A percentile compares a stretch with the other conserved stretches of the same genome.
Conservation (phyloP, 2,888 invertebrate species). For the Scelioninae gen. 1 region DNA sequence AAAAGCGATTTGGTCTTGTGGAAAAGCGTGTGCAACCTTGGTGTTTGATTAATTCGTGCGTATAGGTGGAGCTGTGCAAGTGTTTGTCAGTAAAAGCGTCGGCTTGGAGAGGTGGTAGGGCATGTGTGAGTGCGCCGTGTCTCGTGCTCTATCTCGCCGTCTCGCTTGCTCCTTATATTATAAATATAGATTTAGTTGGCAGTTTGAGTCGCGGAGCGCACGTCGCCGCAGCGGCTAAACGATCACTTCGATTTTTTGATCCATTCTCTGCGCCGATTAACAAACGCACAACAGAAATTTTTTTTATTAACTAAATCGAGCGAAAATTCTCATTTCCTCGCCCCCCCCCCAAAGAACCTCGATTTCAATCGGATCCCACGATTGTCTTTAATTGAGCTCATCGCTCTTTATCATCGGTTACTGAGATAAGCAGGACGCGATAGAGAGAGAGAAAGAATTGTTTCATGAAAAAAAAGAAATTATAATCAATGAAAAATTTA, state of each 20-base stretch:
- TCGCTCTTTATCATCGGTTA: conserved; percentile 57
- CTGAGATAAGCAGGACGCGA: conserved; percentile 54
- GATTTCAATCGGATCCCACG: conserved; percentile 34
- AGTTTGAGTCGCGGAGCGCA: conserved; percentile 65
- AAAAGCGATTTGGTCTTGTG: conserved; percentile 10
- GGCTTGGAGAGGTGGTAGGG: conserved; percentile 26
- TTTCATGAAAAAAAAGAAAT: background rate
- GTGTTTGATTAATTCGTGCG: conserved; percentile 49
- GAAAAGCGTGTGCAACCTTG: conserved; percentile 60
- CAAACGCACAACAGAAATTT: background rate
- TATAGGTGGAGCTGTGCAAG: conserved; percentile 63
- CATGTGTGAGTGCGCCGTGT: background rate
- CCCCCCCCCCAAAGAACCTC: background rate
- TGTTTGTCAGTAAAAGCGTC: conserved; percentile 61
- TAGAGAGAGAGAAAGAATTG: conserved; percentile 5
- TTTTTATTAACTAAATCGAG: background rate
- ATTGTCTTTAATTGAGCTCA: conserved; percentile 61
- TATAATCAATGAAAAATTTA: background rate
- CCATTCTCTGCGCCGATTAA: conserved; percentile 13
- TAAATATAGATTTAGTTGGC: conserved; percentile 69
- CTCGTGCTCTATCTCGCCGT: conserved; percentile 12
- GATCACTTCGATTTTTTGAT: conserved; percentile 26
- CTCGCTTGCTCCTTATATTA: conserved; percentile 66
- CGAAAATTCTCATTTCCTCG: too few species aligned
- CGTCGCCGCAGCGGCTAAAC: conserved; percentile 45